These are phyloP conservation scores for Spilosoma lubricipeda DNA, from an alignment of 2,888 invertebrate species.

Conservation along the genomic window DNA sequence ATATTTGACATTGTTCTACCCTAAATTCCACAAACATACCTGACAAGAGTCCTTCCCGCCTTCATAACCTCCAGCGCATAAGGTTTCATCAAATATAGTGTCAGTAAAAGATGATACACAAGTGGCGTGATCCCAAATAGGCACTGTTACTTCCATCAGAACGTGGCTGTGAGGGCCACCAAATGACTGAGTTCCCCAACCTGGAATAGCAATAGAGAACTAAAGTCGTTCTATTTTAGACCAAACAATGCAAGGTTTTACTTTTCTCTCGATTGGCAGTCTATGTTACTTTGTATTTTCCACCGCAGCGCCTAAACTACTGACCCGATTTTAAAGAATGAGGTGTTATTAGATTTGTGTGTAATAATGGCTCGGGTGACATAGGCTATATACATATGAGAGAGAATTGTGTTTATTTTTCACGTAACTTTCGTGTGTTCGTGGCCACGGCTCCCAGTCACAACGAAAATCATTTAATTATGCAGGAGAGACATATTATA, in stretches of 20 bases:
- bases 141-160: slow-evolving; percentile 92
- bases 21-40: slow-evolving; percentile 74
- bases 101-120: slow-evolving; percentile 87
- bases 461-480: no score
- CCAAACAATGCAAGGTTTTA: neutral
- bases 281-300: no score
- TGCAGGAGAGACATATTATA: no score
- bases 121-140: slow-evolving; percentile 90
- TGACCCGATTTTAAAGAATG: no score
- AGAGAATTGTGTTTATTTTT: no score
- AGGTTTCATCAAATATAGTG: slow-evolving; percentile 88
- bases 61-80: slow-evolving; percentile 92
- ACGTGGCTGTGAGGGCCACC: slow-evolving; percentile 90
- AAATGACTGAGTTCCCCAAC: slow-evolving; percentile 92
- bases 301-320: no score
- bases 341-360: neutral
- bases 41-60: slow-evolving; percentile 94
- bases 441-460: no score
- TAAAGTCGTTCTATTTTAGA: neutral
- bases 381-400: no score
- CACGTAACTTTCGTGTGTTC: no score
- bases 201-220: slow-evolving; percentile 60
- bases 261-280: no score
- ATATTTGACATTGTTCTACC: no score
- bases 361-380: no score